phyloP scores from a whole-genome alignment of 2,888 invertebrate genomes.

The Dendrolimus pini region DNA sequence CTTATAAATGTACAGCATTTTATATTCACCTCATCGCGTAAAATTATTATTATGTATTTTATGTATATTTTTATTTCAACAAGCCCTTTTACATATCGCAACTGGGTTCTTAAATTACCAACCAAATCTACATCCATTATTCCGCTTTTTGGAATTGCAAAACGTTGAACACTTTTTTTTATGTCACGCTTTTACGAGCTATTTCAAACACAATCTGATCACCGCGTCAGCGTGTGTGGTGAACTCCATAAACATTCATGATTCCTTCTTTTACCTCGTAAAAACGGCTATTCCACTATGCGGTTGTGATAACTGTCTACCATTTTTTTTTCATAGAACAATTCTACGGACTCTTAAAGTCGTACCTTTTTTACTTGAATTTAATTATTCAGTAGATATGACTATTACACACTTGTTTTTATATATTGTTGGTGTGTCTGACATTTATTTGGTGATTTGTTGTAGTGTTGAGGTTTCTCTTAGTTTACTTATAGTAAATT shows the following conservation, averaged over 20 bases:
- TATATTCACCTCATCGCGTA: too few species aligned
- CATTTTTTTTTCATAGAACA: background rate
- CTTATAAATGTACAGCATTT: too few species aligned
- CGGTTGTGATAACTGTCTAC: background rate
- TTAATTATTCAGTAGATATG: too few species aligned
- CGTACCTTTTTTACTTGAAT: too few species aligned
- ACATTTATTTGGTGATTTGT: too few species aligned
- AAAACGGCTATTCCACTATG: background rate
- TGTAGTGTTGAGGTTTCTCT: too few species aligned
- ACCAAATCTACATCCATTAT: background rate
- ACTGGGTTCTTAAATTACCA: background rate
- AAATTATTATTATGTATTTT: too few species aligned
- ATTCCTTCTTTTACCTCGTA: conserved; percentile 19
- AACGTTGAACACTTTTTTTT: background rate
- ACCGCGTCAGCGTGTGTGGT: conserved; percentile 22
- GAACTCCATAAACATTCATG: conserved; percentile 24
- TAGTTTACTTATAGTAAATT: too few species aligned
- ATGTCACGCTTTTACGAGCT: background rate
- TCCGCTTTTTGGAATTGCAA: background rate
- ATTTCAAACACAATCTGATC: conserved; percentile 22
- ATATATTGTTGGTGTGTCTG: too few species aligned
- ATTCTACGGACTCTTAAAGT: too few species aligned
- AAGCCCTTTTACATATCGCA: background rate
- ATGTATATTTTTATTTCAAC: too few species aligned
- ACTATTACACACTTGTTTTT: too few species aligned